A percentile compares a stretch with the other conserved stretches of the same genome.
phyloP scores from a whole-genome alignment of 2,888 invertebrate species.

The Apodemia mormo region DNA sequence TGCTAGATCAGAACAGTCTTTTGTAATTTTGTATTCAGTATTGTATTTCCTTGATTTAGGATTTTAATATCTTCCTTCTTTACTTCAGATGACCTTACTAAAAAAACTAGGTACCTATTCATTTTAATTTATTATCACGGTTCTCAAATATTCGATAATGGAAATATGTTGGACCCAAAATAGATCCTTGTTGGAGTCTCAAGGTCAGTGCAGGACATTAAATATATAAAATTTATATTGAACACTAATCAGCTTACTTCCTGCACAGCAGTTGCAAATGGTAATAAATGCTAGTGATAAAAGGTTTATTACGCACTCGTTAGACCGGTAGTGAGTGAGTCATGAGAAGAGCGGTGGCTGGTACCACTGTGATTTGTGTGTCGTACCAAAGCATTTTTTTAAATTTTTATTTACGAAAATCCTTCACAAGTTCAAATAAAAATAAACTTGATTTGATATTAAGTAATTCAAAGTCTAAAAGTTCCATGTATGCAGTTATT shows the following conservation, averaged over 20 bases:
- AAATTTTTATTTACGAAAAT: background rate
- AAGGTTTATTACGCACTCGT: background rate
- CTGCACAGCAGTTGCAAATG: conserved; percentile 1
- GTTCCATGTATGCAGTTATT: too few species aligned
- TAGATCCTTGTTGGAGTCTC: background rate
- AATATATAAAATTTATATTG: background rate
- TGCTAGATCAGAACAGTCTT: background rate
- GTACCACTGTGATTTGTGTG: background rate
- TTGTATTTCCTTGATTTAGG: background rate
- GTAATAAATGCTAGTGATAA: background rate
- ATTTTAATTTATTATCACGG: background rate
- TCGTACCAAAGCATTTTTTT: background rate
- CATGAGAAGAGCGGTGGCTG: background rate
- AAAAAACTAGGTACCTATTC: background rate
- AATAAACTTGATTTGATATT: background rate
- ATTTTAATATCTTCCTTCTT: conserved; percentile 10
- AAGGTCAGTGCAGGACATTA: background rate
- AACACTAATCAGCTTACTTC: background rate
- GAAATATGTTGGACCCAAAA: background rate
- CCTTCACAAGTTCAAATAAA: background rate
- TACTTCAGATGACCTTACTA: background rate
- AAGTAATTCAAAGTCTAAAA: too few species aligned
- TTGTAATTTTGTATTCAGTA: background rate
- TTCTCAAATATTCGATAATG: background rate
- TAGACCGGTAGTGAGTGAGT: background rate